phyloP scores from a whole-genome alignment of 2,888 invertebrate genomes.

The Polylopha cassiicola region DNA sequence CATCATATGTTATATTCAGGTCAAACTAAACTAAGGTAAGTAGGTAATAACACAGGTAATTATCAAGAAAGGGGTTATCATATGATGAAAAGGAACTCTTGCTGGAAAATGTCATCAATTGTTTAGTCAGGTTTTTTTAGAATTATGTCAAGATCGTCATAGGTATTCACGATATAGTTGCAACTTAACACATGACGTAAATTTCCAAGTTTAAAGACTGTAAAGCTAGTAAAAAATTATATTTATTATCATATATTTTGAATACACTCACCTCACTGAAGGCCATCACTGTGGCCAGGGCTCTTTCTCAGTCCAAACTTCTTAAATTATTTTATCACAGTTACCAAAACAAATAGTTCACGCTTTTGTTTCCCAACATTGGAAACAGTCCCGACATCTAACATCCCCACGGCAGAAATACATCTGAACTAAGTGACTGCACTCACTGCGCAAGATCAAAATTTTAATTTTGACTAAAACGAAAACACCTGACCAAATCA shows the following conservation, averaged over 20 bases:
- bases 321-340: constrained; percentile 63
- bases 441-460: constrained; percentile 77
- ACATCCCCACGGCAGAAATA: constrained; percentile 73
- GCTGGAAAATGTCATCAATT: too few species aligned
- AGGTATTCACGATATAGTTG: neutral
- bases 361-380: constrained; percentile 75
- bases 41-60: constrained; percentile 3
- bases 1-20: constrained; percentile 4
- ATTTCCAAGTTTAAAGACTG: constrained; percentile 3
- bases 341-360: constrained; percentile 77
- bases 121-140: too few species aligned
- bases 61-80: too few species aligned
- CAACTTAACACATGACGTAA: constrained; percentile 1
- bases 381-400: constrained; percentile 74
- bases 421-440: constrained; percentile 71
- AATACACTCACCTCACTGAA: constrained; percentile 84
- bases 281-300: constrained; percentile 82
- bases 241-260: constrained; percentile 17
- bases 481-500: constrained; percentile 79
- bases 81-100: too few species aligned
- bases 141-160: neutral
- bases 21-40: constrained; percentile 9
- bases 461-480: constrained; percentile 70
- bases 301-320: constrained; percentile 75
- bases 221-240: constrained; percentile 3